Conservation (phyloP, 1,140 invertebrate species). For the Pogonus chalceus region DNA sequence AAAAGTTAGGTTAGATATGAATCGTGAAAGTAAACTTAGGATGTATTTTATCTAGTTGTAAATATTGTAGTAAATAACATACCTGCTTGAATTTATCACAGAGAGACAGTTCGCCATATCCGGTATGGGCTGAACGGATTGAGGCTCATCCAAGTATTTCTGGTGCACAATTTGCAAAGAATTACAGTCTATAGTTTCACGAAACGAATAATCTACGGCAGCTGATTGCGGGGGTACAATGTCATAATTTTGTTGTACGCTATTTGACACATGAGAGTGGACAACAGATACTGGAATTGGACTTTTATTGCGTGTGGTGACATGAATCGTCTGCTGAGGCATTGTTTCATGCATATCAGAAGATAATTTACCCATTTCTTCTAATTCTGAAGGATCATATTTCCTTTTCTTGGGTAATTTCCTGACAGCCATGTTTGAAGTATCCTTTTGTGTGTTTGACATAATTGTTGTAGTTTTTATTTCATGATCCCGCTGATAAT, state of each 20-base stretch:
- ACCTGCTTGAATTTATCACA: constrained; percentile 7
- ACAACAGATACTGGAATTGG: constrained; percentile 29
- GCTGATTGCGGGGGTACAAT: constrained; percentile 44
- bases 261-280: constrained; percentile 18
- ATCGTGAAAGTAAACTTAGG: too few species aligned
- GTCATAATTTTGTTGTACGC: constrained; percentile 30
- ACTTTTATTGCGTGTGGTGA: constrained; percentile 12
- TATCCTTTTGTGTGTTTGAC: not conserved
- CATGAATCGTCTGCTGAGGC: not conserved
- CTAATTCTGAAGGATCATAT: constrained; percentile 72
- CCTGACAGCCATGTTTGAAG: constrained; percentile 37
- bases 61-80: too few species aligned
- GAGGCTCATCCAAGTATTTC: not conserved
- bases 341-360: not conserved
- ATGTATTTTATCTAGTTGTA: constrained; percentile 9
- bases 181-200: constrained; percentile 15
- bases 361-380: constrained; percentile 39
- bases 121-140: not conserved
- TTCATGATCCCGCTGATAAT: too few species aligned
- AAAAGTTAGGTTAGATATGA: too few species aligned
- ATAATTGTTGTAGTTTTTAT: not conserved
- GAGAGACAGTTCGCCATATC: constrained; percentile 4
- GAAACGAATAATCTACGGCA: constrained; percentile 49
- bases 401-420: constrained; percentile 84
- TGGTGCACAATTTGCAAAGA: not conserved